Evolutionary conservation across 2,113 vertebrate species (phyloP).

Genomic region (Ochotona princeps): DNA sequence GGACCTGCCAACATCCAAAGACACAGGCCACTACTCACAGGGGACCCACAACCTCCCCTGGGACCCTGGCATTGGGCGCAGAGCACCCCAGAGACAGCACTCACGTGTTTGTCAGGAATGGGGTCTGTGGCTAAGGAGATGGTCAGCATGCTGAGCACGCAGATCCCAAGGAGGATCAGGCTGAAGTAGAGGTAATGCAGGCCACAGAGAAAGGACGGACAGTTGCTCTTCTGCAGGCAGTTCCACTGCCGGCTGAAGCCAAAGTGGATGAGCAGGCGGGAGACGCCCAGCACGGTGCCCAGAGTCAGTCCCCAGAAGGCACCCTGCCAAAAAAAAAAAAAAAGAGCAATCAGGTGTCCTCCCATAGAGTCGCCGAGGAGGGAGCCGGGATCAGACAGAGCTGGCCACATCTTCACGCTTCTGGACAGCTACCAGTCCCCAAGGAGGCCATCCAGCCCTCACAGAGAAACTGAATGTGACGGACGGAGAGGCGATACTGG

Average conservation of each 20-base stretch:
- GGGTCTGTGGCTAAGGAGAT: conserved; percentile 93
- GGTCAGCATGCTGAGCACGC: conserved; percentile 85
- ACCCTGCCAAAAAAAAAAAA: conserved; percentile 85
- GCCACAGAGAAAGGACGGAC: conserved; percentile 91
- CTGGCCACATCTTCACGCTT: background rate
- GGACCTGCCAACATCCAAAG: background rate
- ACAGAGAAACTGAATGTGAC: background rate
- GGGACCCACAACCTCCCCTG: background rate
- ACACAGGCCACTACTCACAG: background rate
- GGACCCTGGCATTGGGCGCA: rapidly evolving
- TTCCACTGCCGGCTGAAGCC: conserved; percentile 86
- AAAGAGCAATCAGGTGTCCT: too few species aligned
- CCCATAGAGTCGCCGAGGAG: background rate
- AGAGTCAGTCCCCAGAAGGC: conserved; percentile 93
- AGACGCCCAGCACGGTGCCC: conserved; percentile 87
- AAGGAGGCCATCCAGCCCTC: too few species aligned
- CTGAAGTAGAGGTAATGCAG: conserved; percentile 95
- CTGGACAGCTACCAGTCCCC: too few species aligned
- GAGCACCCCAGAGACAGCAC: conserved; percentile 36
- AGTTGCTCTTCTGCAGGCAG: conserved; percentile 86
- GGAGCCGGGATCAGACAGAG: background rate
- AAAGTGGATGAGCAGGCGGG: conserved; percentile 91
- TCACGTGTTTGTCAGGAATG: conserved; percentile 92
- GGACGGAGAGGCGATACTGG: background rate
- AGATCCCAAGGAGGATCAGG: conserved; percentile 87